phyloP scores from a whole-genome alignment of 2,797 vertebrate species.

The Lithobates pipiens region DNA sequence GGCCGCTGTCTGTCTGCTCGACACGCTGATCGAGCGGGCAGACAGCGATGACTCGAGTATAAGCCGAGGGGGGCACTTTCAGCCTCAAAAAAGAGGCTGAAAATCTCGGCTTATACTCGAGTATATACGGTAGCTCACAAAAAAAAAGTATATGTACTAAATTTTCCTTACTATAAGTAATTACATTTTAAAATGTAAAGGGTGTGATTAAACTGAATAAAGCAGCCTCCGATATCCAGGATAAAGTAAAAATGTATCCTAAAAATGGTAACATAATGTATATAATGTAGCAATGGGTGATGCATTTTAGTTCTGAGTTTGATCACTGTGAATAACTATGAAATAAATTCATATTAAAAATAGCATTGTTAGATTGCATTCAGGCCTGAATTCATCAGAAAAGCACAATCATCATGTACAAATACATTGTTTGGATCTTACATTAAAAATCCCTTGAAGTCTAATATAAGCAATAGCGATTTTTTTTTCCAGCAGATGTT shows the following conservation, averaged over 20 bases:
- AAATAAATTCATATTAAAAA: slow-evolving; percentile 55
- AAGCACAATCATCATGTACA: slow-evolving; percentile 59
- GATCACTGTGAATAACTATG: slow-evolving; percentile 37
- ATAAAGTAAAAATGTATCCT: slow-evolving; percentile 26
- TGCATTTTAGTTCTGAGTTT: slow-evolving; percentile 47
- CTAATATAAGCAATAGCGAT: slow-evolving; percentile 58
- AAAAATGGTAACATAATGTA: slow-evolving; percentile 45
- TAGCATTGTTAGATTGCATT: slow-evolving; percentile 55
- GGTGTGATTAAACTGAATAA: neutral
- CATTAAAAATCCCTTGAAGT: slow-evolving; percentile 63
- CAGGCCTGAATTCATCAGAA: slow-evolving; percentile 50
- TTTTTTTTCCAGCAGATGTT: slow-evolving; percentile 63
- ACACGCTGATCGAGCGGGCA: too few species aligned
- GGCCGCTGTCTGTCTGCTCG: too few species aligned
- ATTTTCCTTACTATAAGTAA: neutral
- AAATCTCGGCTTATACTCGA: too few species aligned
- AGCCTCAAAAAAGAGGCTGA: too few species aligned
- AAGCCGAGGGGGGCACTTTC: too few species aligned
- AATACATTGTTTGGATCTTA: slow-evolving; percentile 56
- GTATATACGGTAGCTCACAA: too few species aligned
- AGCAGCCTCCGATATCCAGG: neutral
- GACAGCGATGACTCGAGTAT: too few species aligned
- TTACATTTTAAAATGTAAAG: neutral
- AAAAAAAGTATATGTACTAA: too few species aligned
- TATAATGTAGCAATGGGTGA: slow-evolving; percentile 48